Evolutionary conservation across 1,140 invertebrate genomes (phyloP), one percentile per base, ranked within the genome.

Genomic region (Ectropis grisescens): DNA sequence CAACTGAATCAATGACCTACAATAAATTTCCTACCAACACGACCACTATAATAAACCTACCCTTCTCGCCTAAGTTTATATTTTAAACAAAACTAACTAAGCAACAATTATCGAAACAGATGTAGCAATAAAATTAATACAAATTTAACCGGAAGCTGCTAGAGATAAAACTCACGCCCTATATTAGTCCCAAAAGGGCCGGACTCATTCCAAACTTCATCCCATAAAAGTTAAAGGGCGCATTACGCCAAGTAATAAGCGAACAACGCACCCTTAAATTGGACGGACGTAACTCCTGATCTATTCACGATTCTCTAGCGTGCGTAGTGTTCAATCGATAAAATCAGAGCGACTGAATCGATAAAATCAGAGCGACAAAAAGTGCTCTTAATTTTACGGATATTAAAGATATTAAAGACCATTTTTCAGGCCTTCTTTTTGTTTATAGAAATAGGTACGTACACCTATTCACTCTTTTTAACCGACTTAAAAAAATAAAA

Each of bases 171-270:
- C 58, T 64, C 57, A 44, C 38, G 42, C 43, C 54, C 52, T 64
- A 61, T 58, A 66, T 70, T 64, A 66, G 51, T 58, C 60, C 64
- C 59, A 22, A 29, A 44, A 33, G 52, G 51, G 41, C 34, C 25
- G 38, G 45, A 28, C 52, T 64, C 59, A 65, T 70, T 65, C 40
- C 56, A 33, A 43, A 74, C 57, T 71, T 66, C 29, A 34, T 28
- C 43, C 58, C 66, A 62, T 72, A 72, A 76, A 76, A 76, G 68
- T 69, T 72, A 68, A 71, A 64, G 64, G 60, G 59, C 57, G 62
- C 67, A 76, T 72, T 72, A 72, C 52, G 56, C 46, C 58, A 64
- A 70, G 68, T 71, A 76, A 72, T 68, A 68, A 65, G 54, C 56
- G 60, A 69, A 67, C 59, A 58, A 55, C 48, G 39, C 33, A 51